Evolutionary conservation across 2,888 invertebrate species (phyloP).

Genomic region (Drosophila lacicola): DNA sequence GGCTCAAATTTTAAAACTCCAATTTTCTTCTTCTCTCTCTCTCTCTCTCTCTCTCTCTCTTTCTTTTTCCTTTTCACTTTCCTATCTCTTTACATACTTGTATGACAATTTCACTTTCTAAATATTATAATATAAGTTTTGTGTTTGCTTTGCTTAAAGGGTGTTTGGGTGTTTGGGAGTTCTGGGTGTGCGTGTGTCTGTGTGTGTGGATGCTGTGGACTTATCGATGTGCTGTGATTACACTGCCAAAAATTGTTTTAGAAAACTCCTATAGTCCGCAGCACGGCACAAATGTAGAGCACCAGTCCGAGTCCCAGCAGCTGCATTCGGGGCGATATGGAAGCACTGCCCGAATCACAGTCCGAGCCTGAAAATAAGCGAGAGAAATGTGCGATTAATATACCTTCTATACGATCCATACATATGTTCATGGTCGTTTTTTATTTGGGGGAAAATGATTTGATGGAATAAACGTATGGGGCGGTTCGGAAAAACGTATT

Average conservation of each 20-base stretch:
- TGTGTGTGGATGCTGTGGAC: slow-evolving; percentile 9
- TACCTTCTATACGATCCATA: neutral
- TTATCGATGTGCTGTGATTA: slow-evolving; percentile 28
- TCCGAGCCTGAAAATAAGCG: slow-evolving; percentile 66
- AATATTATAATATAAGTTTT: slow-evolving; percentile 58
- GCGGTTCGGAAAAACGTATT: slow-evolving; percentile 27
- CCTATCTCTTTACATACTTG: slow-evolving; percentile 27
- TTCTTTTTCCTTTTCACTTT: neutral
- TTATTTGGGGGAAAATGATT: slow-evolving; percentile 37
- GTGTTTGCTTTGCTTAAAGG: slow-evolving; percentile 29
- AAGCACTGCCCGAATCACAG: slow-evolving; percentile 75
- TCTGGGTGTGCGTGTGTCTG: slow-evolving; percentile 16
- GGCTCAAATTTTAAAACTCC: slow-evolving; percentile 50
- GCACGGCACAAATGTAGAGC: slow-evolving; percentile 49
- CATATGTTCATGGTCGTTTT: neutral
- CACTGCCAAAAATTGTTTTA: slow-evolving; percentile 63
- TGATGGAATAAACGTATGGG: slow-evolving; percentile 47
- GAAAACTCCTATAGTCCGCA: slow-evolving; percentile 65
- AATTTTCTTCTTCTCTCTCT: slow-evolving; percentile 22
- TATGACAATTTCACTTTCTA: slow-evolving; percentile 41
- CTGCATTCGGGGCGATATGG: slow-evolving; percentile 56
- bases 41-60: slow-evolving; percentile 7
- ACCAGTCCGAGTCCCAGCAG: slow-evolving; percentile 55
- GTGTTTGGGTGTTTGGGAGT: slow-evolving; percentile 19
- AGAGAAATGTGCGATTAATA: slow-evolving; percentile 21